Base-by-base conservation (phyloP, 2,113 vertebrate genomes). In the Abramis brama region DNA sequence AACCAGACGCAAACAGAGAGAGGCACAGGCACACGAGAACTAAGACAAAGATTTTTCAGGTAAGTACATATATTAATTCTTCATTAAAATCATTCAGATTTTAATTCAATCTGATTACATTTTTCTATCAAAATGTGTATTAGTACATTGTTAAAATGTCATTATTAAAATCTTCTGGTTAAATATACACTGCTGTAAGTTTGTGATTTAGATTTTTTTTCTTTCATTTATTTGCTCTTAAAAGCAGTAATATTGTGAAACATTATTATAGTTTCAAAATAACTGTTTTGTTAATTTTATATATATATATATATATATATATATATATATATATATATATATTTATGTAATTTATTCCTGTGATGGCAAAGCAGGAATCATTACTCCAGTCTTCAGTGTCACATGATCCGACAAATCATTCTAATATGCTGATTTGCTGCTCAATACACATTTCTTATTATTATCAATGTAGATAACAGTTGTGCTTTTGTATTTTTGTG, bases 1-100 rank as follows among this genome's bases (percentile, higher is more conserved):
- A 93, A 60, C 97, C 98, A 0, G 98, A 98, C 3, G 97, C 98
- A 5, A 99, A 99, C 57, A 99, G 94, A 2, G 97, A 96, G 87
- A 99, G 89, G 73, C 93, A 92, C 85, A 99, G 93, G 88, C 98
- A 99, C 88, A 96, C 27, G 86, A 96, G 92, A 91, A 98, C 97
- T 99, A 91, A 12, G 17, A 66, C n/a, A 52, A n/a, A 85, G 9
- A 60, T 23, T 39, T n/a, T 64, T 77, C 15, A 77, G 25, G 15
- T 25, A 47, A 45, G 25, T 57, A 11, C 50, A 80, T 33, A 6
- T n/a, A 55, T 12, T 12, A 52, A 45, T 2, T 23, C 27, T 52
- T 82, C 50, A 43, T 60, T 25, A 9, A 12, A 71, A 39, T 50
- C 45, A 6, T 15, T 75, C 43, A 50, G 33, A 71, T 36, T 70